phyloP scores from a whole-genome alignment of 2,888 invertebrate genomes.

The Gortyna flavago region DNA sequence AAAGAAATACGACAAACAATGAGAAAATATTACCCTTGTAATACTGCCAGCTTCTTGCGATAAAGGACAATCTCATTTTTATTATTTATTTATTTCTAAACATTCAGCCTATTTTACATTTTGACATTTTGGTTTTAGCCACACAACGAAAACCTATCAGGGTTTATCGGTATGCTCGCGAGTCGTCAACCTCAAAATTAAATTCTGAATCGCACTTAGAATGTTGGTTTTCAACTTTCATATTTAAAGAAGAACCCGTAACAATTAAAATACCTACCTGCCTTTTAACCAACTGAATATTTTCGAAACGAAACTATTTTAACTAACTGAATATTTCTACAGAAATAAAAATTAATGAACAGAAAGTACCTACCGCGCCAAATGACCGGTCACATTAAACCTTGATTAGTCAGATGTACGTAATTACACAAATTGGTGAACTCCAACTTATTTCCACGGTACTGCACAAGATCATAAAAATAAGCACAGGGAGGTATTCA shows the following conservation, averaged over 20 bases:
- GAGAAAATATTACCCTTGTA: too few species aligned
- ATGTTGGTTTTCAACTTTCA: constrained; percentile 4
- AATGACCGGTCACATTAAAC: constrained; percentile 51
- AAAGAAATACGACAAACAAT: too few species aligned
- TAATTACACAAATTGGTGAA: constrained; percentile 58
- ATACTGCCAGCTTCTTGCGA: too few species aligned
- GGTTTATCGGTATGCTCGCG: background rate
- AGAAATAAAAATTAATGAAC: constrained; percentile 57
- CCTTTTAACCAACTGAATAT: constrained; percentile 48
- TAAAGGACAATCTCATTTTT: background rate
- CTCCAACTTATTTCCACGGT: constrained; percentile 50
- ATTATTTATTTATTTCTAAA: background rate
- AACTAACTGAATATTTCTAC: constrained; percentile 52
- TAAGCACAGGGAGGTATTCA: constrained; percentile 54
- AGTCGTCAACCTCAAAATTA: background rate
- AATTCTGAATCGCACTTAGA: background rate
- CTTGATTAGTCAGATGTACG: constrained; percentile 53
- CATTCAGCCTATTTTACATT: background rate
- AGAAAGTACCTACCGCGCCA: constrained; percentile 40
- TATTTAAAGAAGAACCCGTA: constrained; percentile 21
- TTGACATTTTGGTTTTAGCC: background rate
- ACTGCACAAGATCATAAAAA: constrained; percentile 54
- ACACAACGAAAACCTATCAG: background rate
- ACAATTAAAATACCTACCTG: constrained; percentile 24
- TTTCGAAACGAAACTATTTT: constrained; percentile 53